A percentile compares a stretch with the other conserved stretches of the same genome.
Evolutionary conservation across 2,888 invertebrate genomes (phyloP).

Genomic region (Podabrus alpinus): DNA sequence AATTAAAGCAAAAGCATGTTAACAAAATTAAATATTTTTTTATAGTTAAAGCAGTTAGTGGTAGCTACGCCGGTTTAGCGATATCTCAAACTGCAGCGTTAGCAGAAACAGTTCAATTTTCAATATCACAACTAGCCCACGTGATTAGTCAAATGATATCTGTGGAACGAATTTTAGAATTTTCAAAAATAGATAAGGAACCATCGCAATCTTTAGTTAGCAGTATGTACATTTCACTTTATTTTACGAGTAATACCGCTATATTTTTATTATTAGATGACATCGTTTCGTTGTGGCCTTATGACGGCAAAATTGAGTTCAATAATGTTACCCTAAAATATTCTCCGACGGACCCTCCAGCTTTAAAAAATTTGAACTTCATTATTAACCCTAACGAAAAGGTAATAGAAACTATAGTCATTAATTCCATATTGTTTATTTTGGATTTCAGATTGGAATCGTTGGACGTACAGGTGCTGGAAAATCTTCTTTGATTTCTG

Average conservation of each 20-base stretch:
- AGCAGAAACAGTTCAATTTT: conserved; percentile 72
- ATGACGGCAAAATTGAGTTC: conserved; percentile 66
- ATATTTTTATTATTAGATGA: conserved; percentile 47
- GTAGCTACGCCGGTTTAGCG: conserved; percentile 67
- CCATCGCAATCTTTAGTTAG: conserved; percentile 60
- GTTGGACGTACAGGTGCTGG: conserved; percentile 87
- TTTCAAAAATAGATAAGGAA: conserved; percentile 68
- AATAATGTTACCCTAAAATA: conserved; percentile 69
- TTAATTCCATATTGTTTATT: neutral
- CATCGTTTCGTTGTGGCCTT: conserved; percentile 70
- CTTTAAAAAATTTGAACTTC: conserved; percentile 74
- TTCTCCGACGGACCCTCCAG: conserved; percentile 63
- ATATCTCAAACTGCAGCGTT: conserved; percentile 67
- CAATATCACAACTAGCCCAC: conserved; percentile 83
- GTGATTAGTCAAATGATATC: conserved; percentile 76
- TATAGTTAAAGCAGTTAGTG: conserved; percentile 44
- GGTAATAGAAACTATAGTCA: conserved; percentile 26
- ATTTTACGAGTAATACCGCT: neutral
- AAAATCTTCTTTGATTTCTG: conserved; percentile 75
- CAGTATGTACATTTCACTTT: conserved; percentile 57
- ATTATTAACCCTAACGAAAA: conserved; percentile 71
- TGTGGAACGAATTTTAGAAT: conserved; percentile 85
- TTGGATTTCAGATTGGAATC: conserved; percentile 50
- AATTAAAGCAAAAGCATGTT: conserved; percentile 4
- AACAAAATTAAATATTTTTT: neutral